Conservation (phyloP, 2,888 invertebrate species). For the Polymixis flavicincta region DNA sequence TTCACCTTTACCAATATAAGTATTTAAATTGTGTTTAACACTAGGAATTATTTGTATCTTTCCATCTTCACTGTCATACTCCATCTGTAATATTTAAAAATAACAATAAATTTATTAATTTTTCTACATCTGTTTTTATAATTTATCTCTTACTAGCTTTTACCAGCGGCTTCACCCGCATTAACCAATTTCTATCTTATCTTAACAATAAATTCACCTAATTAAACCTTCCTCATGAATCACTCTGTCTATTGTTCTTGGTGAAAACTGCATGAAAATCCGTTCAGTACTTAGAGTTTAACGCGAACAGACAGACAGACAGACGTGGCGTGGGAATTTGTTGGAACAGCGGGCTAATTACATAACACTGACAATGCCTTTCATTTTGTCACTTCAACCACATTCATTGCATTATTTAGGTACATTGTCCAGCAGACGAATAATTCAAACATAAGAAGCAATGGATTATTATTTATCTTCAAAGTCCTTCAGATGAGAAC, state of each 20-base stretch:
- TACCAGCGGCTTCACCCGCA: too few relatives aligned
- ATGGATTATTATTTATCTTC: background rate
- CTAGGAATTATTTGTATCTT: constrained; percentile 73
- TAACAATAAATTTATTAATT: constrained; percentile 17
- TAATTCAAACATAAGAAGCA: background rate
- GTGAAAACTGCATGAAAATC: too few relatives aligned
- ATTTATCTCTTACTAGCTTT: background rate
- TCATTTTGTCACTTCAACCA: background rate
- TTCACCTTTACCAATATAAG: constrained; percentile 80
- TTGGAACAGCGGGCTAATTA: background rate
- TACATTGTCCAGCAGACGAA: background rate
- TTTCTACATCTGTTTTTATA: constrained; percentile 2
- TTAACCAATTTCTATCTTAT: too few relatives aligned
- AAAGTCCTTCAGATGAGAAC: background rate
- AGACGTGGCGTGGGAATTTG: too few relatives aligned
- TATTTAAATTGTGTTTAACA: constrained; percentile 65
- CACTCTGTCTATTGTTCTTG: too few relatives aligned
- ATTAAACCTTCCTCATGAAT: too few relatives aligned
- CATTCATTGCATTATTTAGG: background rate
- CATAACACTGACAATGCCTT: background rate
- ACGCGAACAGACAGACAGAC: too few relatives aligned
- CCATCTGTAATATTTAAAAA: constrained; percentile 73
- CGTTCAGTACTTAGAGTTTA: too few relatives aligned
- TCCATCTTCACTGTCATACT: constrained; percentile 73
- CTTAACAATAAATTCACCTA: too few relatives aligned